Conservation (phyloP, 2,888 invertebrate species). For the Zygogramma bicolorata region DNA sequence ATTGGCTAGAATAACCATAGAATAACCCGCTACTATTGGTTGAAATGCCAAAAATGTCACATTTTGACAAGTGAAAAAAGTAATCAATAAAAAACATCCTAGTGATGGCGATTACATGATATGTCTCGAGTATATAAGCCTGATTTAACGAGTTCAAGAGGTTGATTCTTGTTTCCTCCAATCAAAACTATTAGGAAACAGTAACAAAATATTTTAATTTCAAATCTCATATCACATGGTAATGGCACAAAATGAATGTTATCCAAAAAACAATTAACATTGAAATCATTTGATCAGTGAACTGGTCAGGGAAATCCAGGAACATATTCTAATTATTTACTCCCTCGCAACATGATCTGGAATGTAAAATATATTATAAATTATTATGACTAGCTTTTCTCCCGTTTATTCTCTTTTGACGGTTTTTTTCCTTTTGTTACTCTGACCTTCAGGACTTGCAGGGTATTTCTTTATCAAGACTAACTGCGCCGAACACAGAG, state of each 20-base stretch:
- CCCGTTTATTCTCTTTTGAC: conserved; percentile 31
- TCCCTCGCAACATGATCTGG: conserved; percentile 27
- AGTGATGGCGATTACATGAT: no score
- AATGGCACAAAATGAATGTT: neutral
- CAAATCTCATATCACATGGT: neutral
- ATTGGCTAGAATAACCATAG: no score
- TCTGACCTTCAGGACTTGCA: conserved; percentile 39
- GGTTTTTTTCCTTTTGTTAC: conserved; percentile 45
- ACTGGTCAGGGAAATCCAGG: neutral
- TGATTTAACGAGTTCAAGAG: no score
- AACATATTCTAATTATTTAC: neutral
- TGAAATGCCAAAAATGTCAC: no score
- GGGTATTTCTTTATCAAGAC: conserved; percentile 79
- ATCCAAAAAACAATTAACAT: neutral
- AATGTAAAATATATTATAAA: conserved; percentile 36
- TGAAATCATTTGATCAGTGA: neutral
- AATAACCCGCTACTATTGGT: no score
- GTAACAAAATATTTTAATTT: neutral
- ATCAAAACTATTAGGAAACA: no score
- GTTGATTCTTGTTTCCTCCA: no score
- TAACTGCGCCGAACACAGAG: conserved; percentile 74
- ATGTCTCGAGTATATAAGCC: no score
- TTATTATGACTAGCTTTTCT: conserved; percentile 2
- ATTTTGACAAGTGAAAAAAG: no score
- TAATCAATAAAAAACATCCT: no score